phyloP scores from a whole-genome alignment of 2,113 vertebrate genomes.

The Apodemus speciosus region DNA sequence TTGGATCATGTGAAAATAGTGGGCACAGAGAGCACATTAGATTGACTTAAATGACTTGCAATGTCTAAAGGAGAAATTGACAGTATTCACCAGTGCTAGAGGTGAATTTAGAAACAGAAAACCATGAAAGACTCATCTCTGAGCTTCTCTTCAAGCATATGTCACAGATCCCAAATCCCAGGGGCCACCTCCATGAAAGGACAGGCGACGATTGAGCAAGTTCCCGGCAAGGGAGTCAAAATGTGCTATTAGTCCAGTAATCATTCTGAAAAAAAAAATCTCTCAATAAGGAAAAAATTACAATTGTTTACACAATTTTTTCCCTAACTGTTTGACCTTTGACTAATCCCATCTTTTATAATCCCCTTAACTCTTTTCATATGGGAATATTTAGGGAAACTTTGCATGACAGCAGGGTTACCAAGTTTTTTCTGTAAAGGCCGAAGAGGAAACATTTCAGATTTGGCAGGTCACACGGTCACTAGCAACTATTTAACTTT shows the following conservation, averaged over 20 bases:
- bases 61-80: background rate
- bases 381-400: conserved; percentile 59
- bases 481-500: background rate
- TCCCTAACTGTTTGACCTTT: conserved; percentile 62
- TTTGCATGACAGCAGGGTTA: conserved; percentile 1
- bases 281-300: conserved; percentile 49
- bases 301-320: conserved; percentile 63
- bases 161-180: conserved; percentile 8
- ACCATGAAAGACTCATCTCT: background rate
- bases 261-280: conserved; percentile 23
- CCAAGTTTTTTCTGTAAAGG: conserved; percentile 38
- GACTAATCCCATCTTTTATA: conserved; percentile 49
- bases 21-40: background rate
- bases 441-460: conserved; percentile 38
- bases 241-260: background rate
- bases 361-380: conserved; percentile 33
- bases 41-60: conserved; percentile 3
- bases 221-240: conserved; percentile 34
- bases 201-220: background rate
- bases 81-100: background rate
- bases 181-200: background rate
- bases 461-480: conserved; percentile 4
- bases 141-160: conserved; percentile 13
- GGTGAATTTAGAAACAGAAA: conserved; percentile 43
- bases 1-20: background rate